phyloP scores from a whole-genome alignment of 2,113 vertebrate species.

The Leucopsar rothschildi region DNA sequence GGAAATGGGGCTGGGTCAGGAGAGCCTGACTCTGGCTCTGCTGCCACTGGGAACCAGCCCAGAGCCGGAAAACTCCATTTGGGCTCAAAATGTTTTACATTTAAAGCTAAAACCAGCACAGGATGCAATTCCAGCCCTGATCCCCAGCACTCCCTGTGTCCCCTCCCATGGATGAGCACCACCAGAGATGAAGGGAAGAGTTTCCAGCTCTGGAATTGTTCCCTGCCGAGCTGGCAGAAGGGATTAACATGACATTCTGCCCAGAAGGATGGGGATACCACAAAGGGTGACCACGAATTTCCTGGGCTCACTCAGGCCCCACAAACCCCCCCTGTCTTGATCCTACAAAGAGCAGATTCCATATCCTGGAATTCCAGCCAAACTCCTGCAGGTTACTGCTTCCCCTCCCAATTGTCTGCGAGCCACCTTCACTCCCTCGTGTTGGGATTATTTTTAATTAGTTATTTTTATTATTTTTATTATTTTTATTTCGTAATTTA shows the following conservation, averaged over 20 bases:
- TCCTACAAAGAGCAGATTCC: neutral
- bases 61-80: accelerated
- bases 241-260: neutral
- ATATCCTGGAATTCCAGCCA: neutral
- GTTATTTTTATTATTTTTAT: no score
- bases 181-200: neutral
- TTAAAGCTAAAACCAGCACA: neutral
- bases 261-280: neutral
- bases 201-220: neutral
- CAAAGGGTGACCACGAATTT: neutral
- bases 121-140: neutral
- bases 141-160: neutral
- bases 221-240: neutral
- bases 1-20: neutral
- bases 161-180: neutral
- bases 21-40: neutral
- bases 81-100: accelerated
- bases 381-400: neutral
- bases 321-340: neutral
- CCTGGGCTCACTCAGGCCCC: neutral
- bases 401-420: neutral
- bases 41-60: neutral
- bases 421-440: neutral
- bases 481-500: no score
- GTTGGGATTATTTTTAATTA: neutral